Evolutionary conservation across 2,888 invertebrate species (phyloP), one percentile per base, ranked within the genome.

Genomic region (Opisthograptis luteolata): DNA sequence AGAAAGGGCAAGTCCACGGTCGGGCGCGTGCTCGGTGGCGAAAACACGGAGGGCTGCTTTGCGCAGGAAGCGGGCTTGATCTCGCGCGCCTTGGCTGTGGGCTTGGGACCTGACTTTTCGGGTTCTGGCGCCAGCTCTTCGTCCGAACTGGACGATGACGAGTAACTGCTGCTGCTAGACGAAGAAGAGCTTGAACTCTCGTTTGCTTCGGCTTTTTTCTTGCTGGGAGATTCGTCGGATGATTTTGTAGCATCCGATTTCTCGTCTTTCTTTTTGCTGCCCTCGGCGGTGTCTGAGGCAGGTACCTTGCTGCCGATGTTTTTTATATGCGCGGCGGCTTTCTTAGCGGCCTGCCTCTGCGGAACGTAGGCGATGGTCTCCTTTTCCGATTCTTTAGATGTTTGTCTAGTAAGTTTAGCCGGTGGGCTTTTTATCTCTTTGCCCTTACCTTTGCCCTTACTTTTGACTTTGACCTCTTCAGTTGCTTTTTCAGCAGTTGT

Each of bases 301-400:
- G 92, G 92, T 64, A 92, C 55, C 58, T 91, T 91, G 37, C 69
- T 92, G 55, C 94, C 94, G 62, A 95, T 88, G 4, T 95, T 96
- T 76, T 97, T 96, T 43, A 97, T 95, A 72, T 96, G 96, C 67
- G 97, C 97, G 1, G 97, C 96, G 0, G 97, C 97, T 78, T 97
- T 97, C 77, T 97, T 97, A 7, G 97, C 97, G 0, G 97, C 97
- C 82, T 97, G 96, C 52, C 97, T 89, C 76, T 97, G 97, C 1
- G 97, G 97, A 13, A 97, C 97, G 77, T 96, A 96, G 0, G 96
- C 94, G 28, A 96, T 92, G 34, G 95, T 92, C 64, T 93, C 93
- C 68, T 94, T 94, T 19, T 93, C 93, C 2, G 86, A 73, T 49
- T 94, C 94, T 71, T 94, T 94, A 1, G 81, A 78, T 55, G 80